These are phyloP conservation scores for Xestia rhomboidea DNA, from an alignment of 2,888 invertebrate genomes.

Conservation along the genomic window DNA sequence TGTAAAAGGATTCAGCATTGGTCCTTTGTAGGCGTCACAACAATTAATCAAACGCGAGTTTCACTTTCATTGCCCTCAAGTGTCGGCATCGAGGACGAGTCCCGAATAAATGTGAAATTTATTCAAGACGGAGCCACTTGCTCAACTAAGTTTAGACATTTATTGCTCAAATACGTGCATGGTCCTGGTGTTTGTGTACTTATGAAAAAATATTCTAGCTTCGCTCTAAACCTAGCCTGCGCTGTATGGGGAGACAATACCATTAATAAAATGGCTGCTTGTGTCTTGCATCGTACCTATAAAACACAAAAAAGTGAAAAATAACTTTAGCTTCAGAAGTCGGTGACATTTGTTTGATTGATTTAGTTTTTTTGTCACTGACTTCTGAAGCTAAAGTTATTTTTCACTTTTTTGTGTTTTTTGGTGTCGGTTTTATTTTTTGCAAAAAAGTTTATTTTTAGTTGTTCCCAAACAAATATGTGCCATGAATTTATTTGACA, in stretches of 20 bases:
- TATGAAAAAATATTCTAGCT: neutral
- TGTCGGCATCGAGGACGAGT: conserved; percentile 13
- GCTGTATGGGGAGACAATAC: neutral
- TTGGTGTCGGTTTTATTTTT: too few relatives aligned
- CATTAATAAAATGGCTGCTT: neutral
- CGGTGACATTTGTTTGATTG: too few relatives aligned
- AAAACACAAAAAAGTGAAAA: too few relatives aligned
- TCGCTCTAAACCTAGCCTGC: too few relatives aligned
- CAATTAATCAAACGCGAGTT: conserved; percentile 61
- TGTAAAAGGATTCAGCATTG: neutral
- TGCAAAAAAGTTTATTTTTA: too few relatives aligned
- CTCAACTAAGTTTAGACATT: conserved; percentile 69
- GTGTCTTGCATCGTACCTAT: too few relatives aligned
- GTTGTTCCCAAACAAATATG: too few relatives aligned
- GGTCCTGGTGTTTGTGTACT: neutral
- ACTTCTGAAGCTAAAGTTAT: too few relatives aligned
- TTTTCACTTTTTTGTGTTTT: too few relatives aligned
- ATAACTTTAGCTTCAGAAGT: too few relatives aligned
- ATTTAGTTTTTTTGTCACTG: too few relatives aligned
- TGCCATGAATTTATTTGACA: too few relatives aligned
- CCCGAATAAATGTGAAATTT: conserved; percentile 72
- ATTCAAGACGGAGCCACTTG: conserved; percentile 73
- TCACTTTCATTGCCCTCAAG: conserved; percentile 54
- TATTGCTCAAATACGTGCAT: conserved; percentile 63
- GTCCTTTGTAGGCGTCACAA: neutral